Evolutionary conservation across 1,140 invertebrate species (phyloP), one percentile per base, ranked within the genome.

Genomic region (Sycophaga agraensis): DNA sequence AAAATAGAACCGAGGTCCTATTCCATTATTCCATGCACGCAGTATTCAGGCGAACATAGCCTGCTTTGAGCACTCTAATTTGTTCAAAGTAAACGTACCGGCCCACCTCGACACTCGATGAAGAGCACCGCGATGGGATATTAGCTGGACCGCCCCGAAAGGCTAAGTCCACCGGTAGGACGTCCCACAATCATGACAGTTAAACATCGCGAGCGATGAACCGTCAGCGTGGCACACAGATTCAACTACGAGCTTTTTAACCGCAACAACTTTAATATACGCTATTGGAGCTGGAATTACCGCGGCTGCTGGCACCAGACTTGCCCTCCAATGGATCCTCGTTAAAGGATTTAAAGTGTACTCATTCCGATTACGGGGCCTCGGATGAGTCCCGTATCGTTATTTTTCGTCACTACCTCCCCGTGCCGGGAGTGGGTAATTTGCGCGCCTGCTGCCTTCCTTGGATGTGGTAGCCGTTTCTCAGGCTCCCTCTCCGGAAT

Each of bases 401-500:
- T 91, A 92, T 91, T 91, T 91, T 88, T 92, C 85, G 87, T 92
- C 89, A 91, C 85, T 87, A 87, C 84, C 86, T 87, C 84, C 86
- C 86, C 86, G 86, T 86, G 83, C 82, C 82, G 84, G 87, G 87
- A 91, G 83, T 91, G 89, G 88, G 88, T 91, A 92, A 89, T 87
- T 90, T 90, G 78, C 88, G 88, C 87, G 88, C 89, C 88, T 50
- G 50, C 51, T 57, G 89, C 90, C 88, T 91, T 92, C 89, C 89
- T 90, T 92, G 86, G 90, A 91, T 90, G 89, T 92, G 88, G 88
- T 91, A 91, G 90, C 89, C 88, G 87, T 92, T 91, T 91, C 88
- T 91, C 88, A 90, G 88, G 88, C 88, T 90, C 88, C 88, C 87
- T 90, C 82, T 83, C 80, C 80, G 82, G 80, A 80, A 82, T 86